phyloP scores from a whole-genome alignment of 2,113 vertebrate genomes.

The Cyanoramphus novaezelandiae region DNA sequence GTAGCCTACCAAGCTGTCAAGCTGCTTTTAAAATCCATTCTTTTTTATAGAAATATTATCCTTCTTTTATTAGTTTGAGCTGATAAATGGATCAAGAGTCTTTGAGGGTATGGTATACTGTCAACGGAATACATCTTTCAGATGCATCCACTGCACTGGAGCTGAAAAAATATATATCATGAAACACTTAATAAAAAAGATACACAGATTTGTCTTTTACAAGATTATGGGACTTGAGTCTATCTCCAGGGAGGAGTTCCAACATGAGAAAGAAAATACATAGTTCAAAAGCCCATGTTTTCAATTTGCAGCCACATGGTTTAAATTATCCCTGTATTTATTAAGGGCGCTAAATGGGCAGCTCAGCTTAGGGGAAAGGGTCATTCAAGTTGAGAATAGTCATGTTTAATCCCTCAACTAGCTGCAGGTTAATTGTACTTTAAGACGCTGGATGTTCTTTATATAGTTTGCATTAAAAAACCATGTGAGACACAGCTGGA shows the following conservation, averaged over 20 bases:
- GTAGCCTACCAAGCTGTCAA: constrained; percentile 49
- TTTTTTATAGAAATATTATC: constrained; percentile 64
- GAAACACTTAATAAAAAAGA: constrained; percentile 78
- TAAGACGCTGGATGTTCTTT: constrained; percentile 54
- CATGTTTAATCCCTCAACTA: constrained; percentile 73
- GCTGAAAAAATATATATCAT: constrained; percentile 64
- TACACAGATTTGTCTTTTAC: constrained; percentile 75
- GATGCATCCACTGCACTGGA: constrained; percentile 41
- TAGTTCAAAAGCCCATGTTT: constrained; percentile 89
- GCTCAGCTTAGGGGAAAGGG: constrained; percentile 75
- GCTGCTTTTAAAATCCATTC: constrained; percentile 45
- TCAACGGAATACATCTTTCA: constrained; percentile 50
- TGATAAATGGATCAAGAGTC: constrained; percentile 67
- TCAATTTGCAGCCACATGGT: constrained; percentile 90
- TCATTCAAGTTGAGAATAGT: constrained; percentile 79
- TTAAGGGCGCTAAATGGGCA: constrained; percentile 83
- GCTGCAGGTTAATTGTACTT: constrained; percentile 75
- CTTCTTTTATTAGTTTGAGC: constrained; percentile 66
- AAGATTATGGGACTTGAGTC: constrained; percentile 85
- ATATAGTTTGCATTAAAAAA: constrained; percentile 37
- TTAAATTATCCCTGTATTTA: constrained; percentile 93
- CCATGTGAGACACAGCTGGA: constrained; percentile 41
- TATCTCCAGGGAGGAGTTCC: constrained; percentile 89
- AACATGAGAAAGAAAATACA: constrained; percentile 88
- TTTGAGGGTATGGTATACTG: constrained; percentile 50